These are phyloP conservation scores for Sporophila hypoxantha DNA, from an alignment of 2,113 vertebrate genomes.

Conservation along the genomic window DNA sequence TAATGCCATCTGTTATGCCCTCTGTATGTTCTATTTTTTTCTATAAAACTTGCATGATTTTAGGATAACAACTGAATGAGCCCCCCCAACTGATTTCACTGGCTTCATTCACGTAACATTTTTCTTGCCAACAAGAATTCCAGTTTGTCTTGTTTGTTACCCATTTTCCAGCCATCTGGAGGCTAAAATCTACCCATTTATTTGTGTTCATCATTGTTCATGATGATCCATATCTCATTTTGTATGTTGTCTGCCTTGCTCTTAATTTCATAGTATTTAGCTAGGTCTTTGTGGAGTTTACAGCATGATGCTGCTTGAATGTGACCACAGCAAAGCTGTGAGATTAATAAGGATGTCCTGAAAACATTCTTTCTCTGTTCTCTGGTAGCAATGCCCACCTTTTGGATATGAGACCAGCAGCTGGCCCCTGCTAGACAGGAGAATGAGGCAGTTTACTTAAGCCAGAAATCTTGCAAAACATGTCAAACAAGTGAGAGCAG, in stretches of 20 bases:
- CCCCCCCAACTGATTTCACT: background rate
- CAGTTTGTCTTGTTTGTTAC: background rate
- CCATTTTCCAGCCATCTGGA: background rate
- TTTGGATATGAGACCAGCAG: background rate
- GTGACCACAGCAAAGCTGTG: background rate
- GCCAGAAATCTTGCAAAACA: background rate
- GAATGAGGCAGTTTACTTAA: background rate
- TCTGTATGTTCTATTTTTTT: background rate
- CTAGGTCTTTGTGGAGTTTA: background rate
- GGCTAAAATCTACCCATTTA: background rate
- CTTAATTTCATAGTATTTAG: background rate
- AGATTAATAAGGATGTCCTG: background rate
- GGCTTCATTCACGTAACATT: background rate
- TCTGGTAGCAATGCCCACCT: background rate
- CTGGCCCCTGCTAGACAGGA: background rate
- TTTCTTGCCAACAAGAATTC: background rate
- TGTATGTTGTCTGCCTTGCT: background rate
- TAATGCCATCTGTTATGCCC: background rate
- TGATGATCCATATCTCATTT: background rate
- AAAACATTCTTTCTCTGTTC: background rate
- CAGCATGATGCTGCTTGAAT: background rate
- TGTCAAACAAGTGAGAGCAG: background rate
- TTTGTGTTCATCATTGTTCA: background rate
- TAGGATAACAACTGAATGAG: background rate
- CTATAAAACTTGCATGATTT: background rate